Percentiles rank a stretch among this genome's conserved stretches.
phyloP scores from a whole-genome alignment of 2,113 vertebrate genomes.

The Ciconia maguari region DNA sequence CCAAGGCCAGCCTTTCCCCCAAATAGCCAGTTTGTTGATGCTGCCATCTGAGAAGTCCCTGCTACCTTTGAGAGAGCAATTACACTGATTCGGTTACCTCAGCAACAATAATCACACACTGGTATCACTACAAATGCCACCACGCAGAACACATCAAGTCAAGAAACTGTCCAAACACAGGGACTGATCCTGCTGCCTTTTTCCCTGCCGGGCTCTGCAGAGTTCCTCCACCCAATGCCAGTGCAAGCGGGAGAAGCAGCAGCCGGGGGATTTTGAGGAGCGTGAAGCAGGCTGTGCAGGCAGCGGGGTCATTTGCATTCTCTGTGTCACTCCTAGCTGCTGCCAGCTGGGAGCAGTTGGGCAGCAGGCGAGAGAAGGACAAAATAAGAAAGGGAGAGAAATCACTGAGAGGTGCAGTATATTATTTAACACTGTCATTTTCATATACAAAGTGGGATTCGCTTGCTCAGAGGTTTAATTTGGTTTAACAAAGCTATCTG shows the following conservation, averaged over 20 bases:
- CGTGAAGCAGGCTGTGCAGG: neutral
- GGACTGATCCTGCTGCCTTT: neutral
- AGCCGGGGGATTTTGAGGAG: neutral
- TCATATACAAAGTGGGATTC: neutral
- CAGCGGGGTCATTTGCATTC: slow-evolving; percentile 5
- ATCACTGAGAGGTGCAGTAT: neutral
- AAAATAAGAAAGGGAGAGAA: neutral
- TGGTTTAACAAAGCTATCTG: slow-evolving; percentile 12
- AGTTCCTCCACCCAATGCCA: rapidly evolving
- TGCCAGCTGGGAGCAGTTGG: neutral
- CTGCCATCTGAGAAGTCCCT: neutral
- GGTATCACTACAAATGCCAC: neutral
- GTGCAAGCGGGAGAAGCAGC: neutral
- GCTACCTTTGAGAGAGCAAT: neutral
- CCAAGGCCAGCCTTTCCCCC: neutral
- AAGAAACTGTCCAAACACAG: neutral
- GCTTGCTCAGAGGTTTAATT: slow-evolving; percentile 20
- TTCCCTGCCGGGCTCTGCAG: neutral
- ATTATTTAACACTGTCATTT: neutral
- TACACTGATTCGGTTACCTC: slow-evolving; percentile 32
- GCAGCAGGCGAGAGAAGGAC: neutral
- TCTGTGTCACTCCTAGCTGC: neutral
- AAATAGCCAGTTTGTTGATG: neutral
- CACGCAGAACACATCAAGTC: neutral
- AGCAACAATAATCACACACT: slow-evolving; percentile 37